phyloP scores from a whole-genome alignment of 2,113 vertebrate genomes.

The Phyllostomus discolor region DNA sequence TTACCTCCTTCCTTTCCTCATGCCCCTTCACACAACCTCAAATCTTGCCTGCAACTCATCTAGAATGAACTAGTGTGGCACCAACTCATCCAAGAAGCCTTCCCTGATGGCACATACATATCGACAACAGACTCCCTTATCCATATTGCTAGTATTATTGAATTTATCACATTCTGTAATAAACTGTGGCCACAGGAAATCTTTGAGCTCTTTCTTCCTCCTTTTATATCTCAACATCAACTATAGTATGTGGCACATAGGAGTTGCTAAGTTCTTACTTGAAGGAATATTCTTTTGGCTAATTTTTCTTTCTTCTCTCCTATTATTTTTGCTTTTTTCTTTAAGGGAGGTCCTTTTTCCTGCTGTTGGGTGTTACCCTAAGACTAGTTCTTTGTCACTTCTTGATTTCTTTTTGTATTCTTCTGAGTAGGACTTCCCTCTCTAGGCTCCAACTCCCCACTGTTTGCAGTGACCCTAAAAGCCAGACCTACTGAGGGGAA shows the following conservation, averaged over 20 bases:
- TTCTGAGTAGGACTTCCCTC: neutral
- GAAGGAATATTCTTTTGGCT: neutral
- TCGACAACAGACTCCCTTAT: neutral
- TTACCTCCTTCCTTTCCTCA: neutral
- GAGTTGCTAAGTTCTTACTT: neutral
- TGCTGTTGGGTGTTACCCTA: neutral
- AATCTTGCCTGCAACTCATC: neutral
- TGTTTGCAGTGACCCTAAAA: neutral
- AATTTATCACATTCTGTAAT: neutral
- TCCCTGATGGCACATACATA: neutral
- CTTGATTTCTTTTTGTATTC: slow-evolving; percentile 1
- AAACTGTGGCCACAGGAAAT: neutral
- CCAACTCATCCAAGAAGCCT: neutral
- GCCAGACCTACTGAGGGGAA: neutral
- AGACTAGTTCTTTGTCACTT: neutral
- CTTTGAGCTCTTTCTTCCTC: neutral
- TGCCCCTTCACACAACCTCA: neutral
- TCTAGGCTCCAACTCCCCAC: neutral
- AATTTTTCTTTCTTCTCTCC: neutral
- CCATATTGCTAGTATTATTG: neutral
- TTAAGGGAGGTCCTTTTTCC: neutral
- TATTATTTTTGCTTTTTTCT: neutral
- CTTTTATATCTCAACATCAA: neutral
- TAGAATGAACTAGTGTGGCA: neutral
- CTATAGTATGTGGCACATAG: neutral